phyloP scores from a whole-genome alignment of 2,888 invertebrate genomes.

The Acronicta leporina region DNA sequence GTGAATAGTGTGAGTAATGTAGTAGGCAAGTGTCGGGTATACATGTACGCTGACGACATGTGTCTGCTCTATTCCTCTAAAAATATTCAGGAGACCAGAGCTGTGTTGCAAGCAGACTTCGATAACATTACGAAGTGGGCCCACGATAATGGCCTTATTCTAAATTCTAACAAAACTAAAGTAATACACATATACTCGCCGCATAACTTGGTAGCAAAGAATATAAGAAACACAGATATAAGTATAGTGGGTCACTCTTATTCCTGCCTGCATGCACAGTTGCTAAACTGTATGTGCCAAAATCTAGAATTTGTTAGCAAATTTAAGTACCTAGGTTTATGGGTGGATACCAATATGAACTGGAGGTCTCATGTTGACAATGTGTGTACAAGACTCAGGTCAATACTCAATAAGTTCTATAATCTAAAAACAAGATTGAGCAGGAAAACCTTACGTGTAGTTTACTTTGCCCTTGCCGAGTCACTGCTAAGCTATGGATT shows the following conservation, averaged over 20 bases:
- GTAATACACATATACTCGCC: conserved; percentile 13
- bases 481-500: conserved; percentile 1
- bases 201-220: background rate
- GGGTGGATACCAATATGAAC: conserved; percentile 4
- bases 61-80: conserved; percentile 10
- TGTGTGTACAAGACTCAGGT: conserved; percentile 3
- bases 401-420: conserved; percentile 3
- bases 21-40: background rate
- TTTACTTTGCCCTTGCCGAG: no score
- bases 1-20: conserved; percentile 2
- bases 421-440: no score
- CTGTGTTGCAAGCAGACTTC: conserved; percentile 15
- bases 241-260: background rate
- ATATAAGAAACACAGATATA: background rate
- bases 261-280: background rate
- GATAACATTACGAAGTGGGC: conserved; percentile 11
- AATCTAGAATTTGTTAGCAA: background rate
- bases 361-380: conserved; percentile 9
- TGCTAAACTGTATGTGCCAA: conserved; percentile 7
- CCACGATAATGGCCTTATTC: conserved; percentile 12
- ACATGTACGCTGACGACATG: conserved; percentile 10
- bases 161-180: conserved; percentile 9
- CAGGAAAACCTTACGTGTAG: no score
- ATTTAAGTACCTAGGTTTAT: conserved; percentile 14
- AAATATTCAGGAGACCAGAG: conserved; percentile 5